Evolutionary conservation across 2,888 invertebrate genomes (phyloP).

Genomic region (Harmothoe impar): DNA sequence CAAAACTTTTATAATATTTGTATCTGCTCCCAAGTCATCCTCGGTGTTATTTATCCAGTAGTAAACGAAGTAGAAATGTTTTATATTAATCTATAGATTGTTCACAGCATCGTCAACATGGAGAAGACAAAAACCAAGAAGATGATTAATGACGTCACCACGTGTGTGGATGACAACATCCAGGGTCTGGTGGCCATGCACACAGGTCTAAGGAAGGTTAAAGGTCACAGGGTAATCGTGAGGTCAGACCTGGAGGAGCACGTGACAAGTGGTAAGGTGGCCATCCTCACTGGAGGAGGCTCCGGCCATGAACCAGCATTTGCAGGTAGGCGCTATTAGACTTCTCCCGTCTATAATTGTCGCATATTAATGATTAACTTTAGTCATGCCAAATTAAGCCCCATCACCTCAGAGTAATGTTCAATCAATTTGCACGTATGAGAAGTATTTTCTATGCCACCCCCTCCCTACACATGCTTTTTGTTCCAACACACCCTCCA

Average conservation of each 20-base stretch:
- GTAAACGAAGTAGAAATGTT: too few species aligned
- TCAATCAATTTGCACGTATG: too few species aligned
- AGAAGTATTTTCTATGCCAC: too few species aligned
- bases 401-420: too few species aligned
- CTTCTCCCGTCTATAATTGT: neutral
- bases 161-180: constrained; percentile 82
- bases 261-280: constrained; percentile 84
- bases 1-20: too few species aligned
- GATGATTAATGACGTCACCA: constrained; percentile 75
- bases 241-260: constrained; percentile 81
- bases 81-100: too few species aligned
- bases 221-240: constrained; percentile 85
- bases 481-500: too few species aligned
- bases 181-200: constrained; percentile 85
- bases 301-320: constrained; percentile 90
- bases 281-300: constrained; percentile 88
- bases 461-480: too few species aligned
- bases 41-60: too few species aligned
- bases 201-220: constrained; percentile 83
- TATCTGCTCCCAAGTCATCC: too few species aligned
- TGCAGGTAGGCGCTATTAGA: constrained; percentile 80
- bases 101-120: too few species aligned
- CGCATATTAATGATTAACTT: neutral
- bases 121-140: constrained; percentile 71
- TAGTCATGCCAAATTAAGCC: neutral